These are phyloP conservation scores for Caenorhabditis afra DNA, from an alignment of 2,888 invertebrate genomes.

Conservation along the genomic window DNA sequence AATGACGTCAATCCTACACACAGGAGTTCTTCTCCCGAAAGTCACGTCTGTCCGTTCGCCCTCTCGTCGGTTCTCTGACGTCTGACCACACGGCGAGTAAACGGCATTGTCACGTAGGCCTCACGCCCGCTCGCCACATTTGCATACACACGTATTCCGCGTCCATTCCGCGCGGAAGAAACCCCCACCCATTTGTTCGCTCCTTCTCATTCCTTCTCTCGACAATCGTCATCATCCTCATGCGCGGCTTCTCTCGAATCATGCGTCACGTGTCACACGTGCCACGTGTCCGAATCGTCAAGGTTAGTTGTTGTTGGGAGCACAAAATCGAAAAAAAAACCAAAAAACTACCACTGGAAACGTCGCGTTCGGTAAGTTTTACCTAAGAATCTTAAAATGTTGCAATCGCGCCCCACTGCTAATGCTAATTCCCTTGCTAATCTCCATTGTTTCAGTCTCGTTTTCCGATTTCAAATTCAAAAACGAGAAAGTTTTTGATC, in stretches of 20 bases:
- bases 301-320: slow-evolving; percentile 13
- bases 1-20: no score
- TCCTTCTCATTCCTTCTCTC: neutral
- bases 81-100: neutral
- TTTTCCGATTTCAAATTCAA: no score
- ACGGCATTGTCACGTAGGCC: slow-evolving; percentile 36
- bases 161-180: slow-evolving; percentile 4
- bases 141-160: slow-evolving; percentile 48
- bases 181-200: neutral
- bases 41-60: no score
- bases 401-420: no score
- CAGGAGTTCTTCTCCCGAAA: no score
- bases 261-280: slow-evolving; percentile 28
- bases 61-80: neutral
- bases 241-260: slow-evolving; percentile 3
- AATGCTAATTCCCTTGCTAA: no score
- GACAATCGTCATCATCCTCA: neutral
- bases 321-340: no score
- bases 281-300: slow-evolving; percentile 26
- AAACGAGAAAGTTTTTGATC: no score
- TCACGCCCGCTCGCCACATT: slow-evolving; percentile 29
- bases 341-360: no score
- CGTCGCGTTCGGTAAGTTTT: no score
- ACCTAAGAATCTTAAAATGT: no score
- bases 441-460: no score